Evolutionary conservation across 2,888 invertebrate genomes (phyloP), one percentile per base, ranked within the genome.

Genomic region (Cantharis rustica): DNA sequence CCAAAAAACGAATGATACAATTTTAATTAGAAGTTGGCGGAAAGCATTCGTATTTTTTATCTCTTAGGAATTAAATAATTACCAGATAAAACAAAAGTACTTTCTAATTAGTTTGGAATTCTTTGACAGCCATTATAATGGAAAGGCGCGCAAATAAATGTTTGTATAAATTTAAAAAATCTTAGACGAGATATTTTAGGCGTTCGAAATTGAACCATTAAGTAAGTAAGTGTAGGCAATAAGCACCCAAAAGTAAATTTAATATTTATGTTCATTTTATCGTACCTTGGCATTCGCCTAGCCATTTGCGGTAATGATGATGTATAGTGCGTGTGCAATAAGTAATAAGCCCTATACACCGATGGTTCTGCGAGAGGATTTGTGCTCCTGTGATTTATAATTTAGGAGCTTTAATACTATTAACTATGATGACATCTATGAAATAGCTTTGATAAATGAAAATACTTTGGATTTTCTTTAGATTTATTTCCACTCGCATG

Each of bases 71-170:
- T 81, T 80, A 81, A 77, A 77, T 82, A 81, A 82, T 82, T 81
- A 80, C 80, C 75, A 78, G 77, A 81, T 81, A 82, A 82, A 82
- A 82, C 81, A 80, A 80, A 47, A 82, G 80, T 81, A 81, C 80
- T 81, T 82, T 81, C 80, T 79, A 82, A 82, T 82, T 82, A 82
- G 80, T 80, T 79, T 77, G 77, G 76, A 69, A 73, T 81, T 80
- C 81, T 80, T 80, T 72, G 77, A 73, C 72, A 72, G 71, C 75
- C 68, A 61, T 77, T 77, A 61, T 70, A 66, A 73, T 73, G 73
- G 64, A 66, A 68, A 13, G 47, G 72, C 62, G 62, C 16, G n/a
- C 47, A n/a, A 47, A 47, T 47, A n/a, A 9, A n/a, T 47, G 47
- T 47, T 47, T 47, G 47, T 47, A 47, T 47, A 47, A 47, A 47